These are phyloP conservation scores for Pinctada fucata DNA, from an alignment of 2,888 invertebrate species.

Conservation along the genomic window DNA sequence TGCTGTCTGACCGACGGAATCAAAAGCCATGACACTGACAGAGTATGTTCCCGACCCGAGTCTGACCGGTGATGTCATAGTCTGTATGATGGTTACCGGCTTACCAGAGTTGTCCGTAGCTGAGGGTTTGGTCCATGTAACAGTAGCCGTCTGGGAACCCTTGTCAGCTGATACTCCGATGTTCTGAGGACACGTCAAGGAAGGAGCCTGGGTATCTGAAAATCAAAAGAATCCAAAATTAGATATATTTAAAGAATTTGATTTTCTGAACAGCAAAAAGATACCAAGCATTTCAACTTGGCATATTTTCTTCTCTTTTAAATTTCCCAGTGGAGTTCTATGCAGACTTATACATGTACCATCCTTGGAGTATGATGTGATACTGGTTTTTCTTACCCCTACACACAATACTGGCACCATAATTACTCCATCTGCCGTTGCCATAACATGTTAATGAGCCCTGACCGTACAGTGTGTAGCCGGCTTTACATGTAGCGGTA, in stretches of 20 bases:
- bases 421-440: constrained; percentile 61
- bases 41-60: constrained; percentile 54
- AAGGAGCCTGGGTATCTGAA: constrained; percentile 56
- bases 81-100: constrained; percentile 49
- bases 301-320: background rate
- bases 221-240: background rate
- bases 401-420: constrained; percentile 47
- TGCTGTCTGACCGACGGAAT: constrained; percentile 43
- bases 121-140: constrained; percentile 50
- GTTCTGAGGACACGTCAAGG: constrained; percentile 51
- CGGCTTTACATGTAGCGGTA: constrained; percentile 56
- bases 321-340: background rate
- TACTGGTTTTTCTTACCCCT: constrained; percentile 44
- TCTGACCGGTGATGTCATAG: constrained; percentile 52
- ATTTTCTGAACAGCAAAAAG: background rate
- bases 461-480: constrained; percentile 49
- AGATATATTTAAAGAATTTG: background rate
- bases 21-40: constrained; percentile 57
- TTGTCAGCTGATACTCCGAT: constrained; percentile 41
- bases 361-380: background rate
- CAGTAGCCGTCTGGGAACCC: constrained; percentile 51
- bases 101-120: constrained; percentile 59
- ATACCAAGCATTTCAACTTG: background rate
- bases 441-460: constrained; percentile 50
- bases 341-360: no score